Percentiles rank a stretch among this genome's conserved stretches.
phyloP scores from a whole-genome alignment of 2,797 vertebrate genomes.

The Smutsia gigantea region DNA sequence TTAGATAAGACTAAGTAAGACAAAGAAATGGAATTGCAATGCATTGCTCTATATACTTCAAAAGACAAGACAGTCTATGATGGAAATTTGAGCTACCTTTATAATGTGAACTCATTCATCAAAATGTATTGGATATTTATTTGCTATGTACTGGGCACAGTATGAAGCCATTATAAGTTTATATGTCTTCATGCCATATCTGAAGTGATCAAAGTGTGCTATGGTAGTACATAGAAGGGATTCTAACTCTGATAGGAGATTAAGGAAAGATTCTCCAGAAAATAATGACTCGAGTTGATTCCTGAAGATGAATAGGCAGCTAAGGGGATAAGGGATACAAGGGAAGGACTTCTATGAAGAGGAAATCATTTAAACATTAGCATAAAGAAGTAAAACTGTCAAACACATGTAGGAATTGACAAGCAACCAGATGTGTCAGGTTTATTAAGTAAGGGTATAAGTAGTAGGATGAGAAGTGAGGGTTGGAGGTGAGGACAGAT shows the following conservation, averaged over 20 bases:
- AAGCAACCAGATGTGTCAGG: background rate
- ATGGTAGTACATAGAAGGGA: rapidly evolving
- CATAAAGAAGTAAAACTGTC: background rate
- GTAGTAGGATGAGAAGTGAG: background rate
- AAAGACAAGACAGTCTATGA: background rate
- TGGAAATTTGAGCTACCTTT: background rate
- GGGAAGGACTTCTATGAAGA: background rate
- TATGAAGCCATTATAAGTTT: background rate
- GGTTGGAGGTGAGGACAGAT: background rate
- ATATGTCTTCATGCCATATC: background rate
- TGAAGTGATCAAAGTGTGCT: background rate
- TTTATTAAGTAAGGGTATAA: background rate
- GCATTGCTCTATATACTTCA: background rate
- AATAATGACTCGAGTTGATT: background rate
- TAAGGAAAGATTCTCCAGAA: background rate
- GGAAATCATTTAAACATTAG: background rate
- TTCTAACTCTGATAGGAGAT: background rate
- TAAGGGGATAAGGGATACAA: background rate
- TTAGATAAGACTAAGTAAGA: background rate
- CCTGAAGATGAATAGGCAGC: background rate
- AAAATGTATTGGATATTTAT: background rate
- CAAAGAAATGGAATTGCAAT: background rate
- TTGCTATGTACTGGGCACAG: background rate
- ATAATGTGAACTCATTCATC: background rate
- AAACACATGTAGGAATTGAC: background rate